A percentile compares a stretch with the other conserved stretches of the same genome.
phyloP scores from a whole-genome alignment of 2,797 vertebrate species.

The Columba guinea region DNA sequence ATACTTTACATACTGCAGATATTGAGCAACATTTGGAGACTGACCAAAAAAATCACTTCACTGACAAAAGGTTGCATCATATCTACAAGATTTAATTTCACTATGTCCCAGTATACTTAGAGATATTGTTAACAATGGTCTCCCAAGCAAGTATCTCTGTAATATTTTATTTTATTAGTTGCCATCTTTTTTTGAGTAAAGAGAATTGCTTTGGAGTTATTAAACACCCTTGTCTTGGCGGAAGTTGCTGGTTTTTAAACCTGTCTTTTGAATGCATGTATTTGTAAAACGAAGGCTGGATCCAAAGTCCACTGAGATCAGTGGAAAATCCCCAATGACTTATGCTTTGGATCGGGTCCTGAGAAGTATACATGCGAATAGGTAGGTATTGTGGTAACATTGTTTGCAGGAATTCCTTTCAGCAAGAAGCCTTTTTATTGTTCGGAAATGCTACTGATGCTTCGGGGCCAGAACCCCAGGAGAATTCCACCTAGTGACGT shows the following conservation, averaged over 20 bases:
- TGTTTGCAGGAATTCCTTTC: constrained; percentile 35
- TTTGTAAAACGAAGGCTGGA: constrained; percentile 7
- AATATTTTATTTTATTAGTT: neutral
- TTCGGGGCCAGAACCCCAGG: constrained; percentile 76
- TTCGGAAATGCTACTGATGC: constrained; percentile 62
- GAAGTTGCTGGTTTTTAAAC: constrained; percentile 12
- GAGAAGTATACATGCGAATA: neutral
- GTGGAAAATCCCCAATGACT: constrained; percentile 62
- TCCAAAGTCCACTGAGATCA: constrained; percentile 42
- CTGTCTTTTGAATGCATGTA: neutral
- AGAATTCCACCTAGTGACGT: constrained; percentile 79
- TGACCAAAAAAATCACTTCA: constrained; percentile 15
- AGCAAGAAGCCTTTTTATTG: constrained; percentile 72
- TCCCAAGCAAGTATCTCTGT: neutral
- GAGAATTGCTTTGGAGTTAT: neutral
- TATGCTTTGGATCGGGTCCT: constrained; percentile 36
- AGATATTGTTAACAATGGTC: neutral
- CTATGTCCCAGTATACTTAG: neutral
- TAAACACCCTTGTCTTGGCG: neutral
- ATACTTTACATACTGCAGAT: neutral
- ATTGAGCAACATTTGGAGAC: constrained; percentile 38
- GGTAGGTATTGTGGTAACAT: neutral
- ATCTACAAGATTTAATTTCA: neutral
- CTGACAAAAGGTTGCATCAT: neutral
- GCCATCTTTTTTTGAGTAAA: neutral